Conservation (phyloP, 2,888 invertebrate species). For the Erebia palarica region DNA sequence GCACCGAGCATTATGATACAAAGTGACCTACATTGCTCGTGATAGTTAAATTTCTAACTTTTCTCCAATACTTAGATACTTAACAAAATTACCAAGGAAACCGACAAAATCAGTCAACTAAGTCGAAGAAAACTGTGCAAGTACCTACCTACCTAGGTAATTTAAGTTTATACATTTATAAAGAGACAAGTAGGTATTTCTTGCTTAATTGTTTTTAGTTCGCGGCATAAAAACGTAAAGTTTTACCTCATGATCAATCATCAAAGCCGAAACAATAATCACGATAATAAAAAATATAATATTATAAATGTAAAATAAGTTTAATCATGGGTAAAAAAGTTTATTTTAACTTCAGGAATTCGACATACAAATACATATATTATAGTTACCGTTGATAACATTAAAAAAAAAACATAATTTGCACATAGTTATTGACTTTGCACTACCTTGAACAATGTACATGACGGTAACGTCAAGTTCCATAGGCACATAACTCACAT, state of each 20-base stretch:
- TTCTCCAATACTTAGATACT: conserved; percentile 14
- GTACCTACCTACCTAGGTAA: neutral
- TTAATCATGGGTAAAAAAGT: no score
- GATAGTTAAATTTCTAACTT: conserved; percentile 49
- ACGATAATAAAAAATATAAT: neutral
- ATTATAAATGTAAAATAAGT: neutral
- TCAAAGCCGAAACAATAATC: neutral
- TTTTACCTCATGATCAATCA: neutral
- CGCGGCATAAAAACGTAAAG: neutral
- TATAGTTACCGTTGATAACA: neutral
- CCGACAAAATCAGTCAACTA: neutral
- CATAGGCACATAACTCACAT: conserved; percentile 38
- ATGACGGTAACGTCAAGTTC: conserved; percentile 38
- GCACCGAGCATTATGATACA: conserved; percentile 44
- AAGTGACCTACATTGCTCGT: conserved; percentile 61
- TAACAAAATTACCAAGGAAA: conserved; percentile 16
- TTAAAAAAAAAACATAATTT: neutral
- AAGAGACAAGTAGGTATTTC: neutral
- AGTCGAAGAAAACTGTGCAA: neutral
- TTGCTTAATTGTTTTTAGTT: no score
- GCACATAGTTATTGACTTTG: conserved; percentile 12
- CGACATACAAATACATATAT: no score
- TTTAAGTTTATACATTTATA: neutral
- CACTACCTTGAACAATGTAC: conserved; percentile 28
- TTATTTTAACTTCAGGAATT: no score